Evolutionary conservation across 2,888 invertebrate genomes (phyloP).

Genomic region (Lepidochrysops patricia): DNA sequence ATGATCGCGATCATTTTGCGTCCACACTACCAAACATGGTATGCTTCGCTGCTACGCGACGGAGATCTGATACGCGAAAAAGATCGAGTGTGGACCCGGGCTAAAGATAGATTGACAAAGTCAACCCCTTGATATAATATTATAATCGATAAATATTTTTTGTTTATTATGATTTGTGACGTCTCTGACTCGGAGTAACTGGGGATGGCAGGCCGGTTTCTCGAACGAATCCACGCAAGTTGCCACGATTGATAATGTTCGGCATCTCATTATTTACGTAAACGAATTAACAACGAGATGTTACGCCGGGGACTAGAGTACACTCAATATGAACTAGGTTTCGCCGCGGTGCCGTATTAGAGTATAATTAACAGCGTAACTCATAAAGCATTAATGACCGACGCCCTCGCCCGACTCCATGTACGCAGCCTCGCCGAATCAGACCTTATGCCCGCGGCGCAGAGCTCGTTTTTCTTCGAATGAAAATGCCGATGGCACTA

Average conservation of each 20-base stretch:
- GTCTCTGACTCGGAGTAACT: too few species aligned
- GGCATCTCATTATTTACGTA: background rate
- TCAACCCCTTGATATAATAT: too few species aligned
- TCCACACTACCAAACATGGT: too few species aligned
- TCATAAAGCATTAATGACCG: background rate
- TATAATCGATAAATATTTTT: too few species aligned
- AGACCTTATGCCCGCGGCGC: background rate
- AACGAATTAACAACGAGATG: background rate
- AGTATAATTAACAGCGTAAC: conserved; percentile 1
- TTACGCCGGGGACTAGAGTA: background rate
- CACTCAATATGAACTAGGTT: background rate
- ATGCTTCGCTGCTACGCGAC: too few species aligned
- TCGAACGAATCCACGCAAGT: background rate
- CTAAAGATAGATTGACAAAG: too few species aligned
- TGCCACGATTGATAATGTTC: background rate
- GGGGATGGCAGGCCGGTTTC: background rate
- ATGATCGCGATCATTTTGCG: too few species aligned
- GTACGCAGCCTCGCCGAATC: background rate
- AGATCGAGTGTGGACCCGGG: too few species aligned
- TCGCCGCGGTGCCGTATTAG: background rate
- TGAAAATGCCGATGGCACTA: background rate
- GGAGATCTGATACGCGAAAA: too few species aligned
- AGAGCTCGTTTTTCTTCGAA: background rate
- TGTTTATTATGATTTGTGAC: too few species aligned
- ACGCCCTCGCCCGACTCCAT: background rate